phyloP scores from a whole-genome alignment of 2,797 vertebrate genomes.

The Poliocrania exsul region DNA sequence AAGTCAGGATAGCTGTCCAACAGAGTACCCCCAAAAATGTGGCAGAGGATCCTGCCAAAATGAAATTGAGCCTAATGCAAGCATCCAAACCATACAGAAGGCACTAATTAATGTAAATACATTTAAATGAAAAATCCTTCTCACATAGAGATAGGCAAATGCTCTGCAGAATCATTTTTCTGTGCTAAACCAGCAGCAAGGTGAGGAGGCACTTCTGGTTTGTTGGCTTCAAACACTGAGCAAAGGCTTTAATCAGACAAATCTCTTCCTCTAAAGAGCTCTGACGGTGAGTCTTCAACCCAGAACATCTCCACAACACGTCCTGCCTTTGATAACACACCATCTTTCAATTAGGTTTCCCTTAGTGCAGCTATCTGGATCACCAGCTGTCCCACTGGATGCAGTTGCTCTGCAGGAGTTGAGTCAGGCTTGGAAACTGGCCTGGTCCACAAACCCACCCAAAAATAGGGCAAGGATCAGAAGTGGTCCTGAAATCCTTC shows the following conservation, averaged over 20 bases:
- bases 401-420: background rate
- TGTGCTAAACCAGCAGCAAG: background rate
- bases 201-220: conserved; percentile 28
- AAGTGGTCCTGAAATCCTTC: background rate
- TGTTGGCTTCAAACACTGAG: conserved; percentile 11
- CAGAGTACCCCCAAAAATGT: background rate
- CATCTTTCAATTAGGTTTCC: background rate
- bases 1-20: background rate
- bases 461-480: background rate
- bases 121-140: conserved; percentile 17
- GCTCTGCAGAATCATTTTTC: background rate
- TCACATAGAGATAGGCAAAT: conserved; percentile 41
- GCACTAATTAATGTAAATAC: conserved; percentile 34
- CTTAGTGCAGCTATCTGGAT: background rate
- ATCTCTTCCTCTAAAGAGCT: background rate
- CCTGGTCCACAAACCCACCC: background rate
- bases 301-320: background rate
- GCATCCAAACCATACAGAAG: conserved; percentile 1
- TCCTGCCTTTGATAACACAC: background rate
- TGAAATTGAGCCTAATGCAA: background rate
- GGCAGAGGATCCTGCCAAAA: background rate
- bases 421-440: background rate
- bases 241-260: background rate
- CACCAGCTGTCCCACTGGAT: background rate
- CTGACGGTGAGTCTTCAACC: background rate